Evolutionary conservation across 2,888 invertebrate species (phyloP).

Genomic region (Theretra japonica): DNA sequence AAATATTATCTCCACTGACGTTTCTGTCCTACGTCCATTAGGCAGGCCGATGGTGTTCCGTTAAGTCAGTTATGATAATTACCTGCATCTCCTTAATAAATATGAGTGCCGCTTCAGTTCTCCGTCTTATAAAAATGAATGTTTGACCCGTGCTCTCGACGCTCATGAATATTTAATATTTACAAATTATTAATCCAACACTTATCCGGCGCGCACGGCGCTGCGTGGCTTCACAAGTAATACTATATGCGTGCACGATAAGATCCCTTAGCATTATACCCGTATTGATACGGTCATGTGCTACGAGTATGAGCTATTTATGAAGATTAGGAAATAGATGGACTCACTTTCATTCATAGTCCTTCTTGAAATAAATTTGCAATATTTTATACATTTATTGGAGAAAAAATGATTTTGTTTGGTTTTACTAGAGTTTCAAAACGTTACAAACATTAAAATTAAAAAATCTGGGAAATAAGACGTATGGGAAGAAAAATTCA

Average conservation of each 20-base stretch:
- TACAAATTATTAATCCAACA: constrained; percentile 84
- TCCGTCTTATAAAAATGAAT: constrained; percentile 73
- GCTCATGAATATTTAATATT: constrained; percentile 84
- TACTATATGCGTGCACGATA: constrained; percentile 60
- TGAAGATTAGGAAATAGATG: constrained; percentile 77
- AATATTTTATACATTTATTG: neutral
- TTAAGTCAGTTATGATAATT: constrained; percentile 76
- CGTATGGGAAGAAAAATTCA: no score
- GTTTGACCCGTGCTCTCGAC: constrained; percentile 76
- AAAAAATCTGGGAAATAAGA: no score
- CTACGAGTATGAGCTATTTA: constrained; percentile 74
- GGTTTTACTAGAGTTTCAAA: no score
- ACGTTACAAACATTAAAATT: no score
- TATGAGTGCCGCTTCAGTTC: constrained; percentile 72
- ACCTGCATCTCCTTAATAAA: constrained; percentile 78
- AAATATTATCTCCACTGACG: constrained; percentile 39
- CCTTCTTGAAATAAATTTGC: neutral
- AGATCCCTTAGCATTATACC: constrained; percentile 53
- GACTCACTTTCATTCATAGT: constrained; percentile 44
- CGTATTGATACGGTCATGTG: constrained; percentile 67
- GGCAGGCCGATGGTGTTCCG: constrained; percentile 37
- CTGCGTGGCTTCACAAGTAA: constrained; percentile 52
- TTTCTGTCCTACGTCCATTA: constrained; percentile 38
- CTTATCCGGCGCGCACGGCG: constrained; percentile 57
- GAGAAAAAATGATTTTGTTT: no score